Evolutionary conservation across 64 coral and sea anemone species (phyloP), one percentile per base, ranked within the genome.

Genomic region (Porites lutea): DNA sequence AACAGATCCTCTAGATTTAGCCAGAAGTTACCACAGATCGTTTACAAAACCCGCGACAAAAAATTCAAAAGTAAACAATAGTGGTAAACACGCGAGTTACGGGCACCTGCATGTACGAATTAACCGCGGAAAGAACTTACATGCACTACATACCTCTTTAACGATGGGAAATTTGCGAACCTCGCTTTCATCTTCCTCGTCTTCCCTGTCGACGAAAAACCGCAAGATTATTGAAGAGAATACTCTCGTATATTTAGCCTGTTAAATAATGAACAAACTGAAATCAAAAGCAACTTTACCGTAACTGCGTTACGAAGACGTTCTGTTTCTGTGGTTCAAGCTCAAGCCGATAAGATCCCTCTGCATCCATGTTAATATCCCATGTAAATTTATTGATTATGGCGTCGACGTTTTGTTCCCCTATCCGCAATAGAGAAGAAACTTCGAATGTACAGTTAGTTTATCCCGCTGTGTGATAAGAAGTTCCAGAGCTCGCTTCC

Each of bases 291-390:
- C 27, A 37, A 37, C 27, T 37, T 37, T 71, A 99, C 97, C 97
- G 88, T 1, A 99, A 72, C 65, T 99, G 97, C 49, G 97, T 99
- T 21, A 99, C 97, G 75, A 99, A 99, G 4, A 99, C 94, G 74
- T 96, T 99, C 22, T 86, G 74, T 53, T 96, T 96, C 48, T 93
- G 97, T 18, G 90, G 79, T 59, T 94, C 91, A 3, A 99, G 58
- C 27, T 99, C 91, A 52, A 94, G 64, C 9, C 73, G 79, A 60
- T 99, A 99, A 16, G 78, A 73, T 48, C 82, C 80, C 12, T 65
- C 54, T 44, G 51, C 44, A 8, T 78, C 85, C 92, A 97, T 97
- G 55, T 51, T 57, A 37, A 37, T 47, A 14, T 13, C 15, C 16
- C 5, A 44, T 20, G 19, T 57, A 18, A 83, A 44, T 6, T 5